These are phyloP conservation scores for Drosophila prosaltans DNA, from an alignment of 1,140 invertebrate species.

Conservation along the genomic window DNA sequence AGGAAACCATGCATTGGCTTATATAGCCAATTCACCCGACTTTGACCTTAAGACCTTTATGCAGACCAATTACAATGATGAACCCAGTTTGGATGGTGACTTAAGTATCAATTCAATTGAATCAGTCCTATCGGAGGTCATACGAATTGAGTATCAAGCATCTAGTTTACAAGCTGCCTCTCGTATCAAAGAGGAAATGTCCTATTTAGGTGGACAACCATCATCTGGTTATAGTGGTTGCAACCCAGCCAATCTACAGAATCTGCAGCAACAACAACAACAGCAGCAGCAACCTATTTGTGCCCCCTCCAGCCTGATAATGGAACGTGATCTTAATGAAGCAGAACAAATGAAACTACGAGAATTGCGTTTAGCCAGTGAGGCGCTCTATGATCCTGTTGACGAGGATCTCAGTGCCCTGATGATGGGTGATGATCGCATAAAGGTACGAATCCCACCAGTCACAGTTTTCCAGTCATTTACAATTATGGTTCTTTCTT, in stretches of 20 bases:
- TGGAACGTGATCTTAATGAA: constrained; percentile 90
- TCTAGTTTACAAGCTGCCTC: constrained; percentile 73
- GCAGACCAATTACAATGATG: constrained; percentile 57
- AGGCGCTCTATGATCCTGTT: constrained; percentile 91
- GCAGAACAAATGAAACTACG: constrained; percentile 91
- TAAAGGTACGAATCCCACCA: constrained; percentile 84
- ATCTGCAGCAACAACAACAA: constrained; percentile 38
- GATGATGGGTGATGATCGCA: constrained; percentile 85
- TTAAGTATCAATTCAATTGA: constrained; percentile 87
- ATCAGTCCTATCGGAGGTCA: constrained; percentile 91
- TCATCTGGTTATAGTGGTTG: constrained; percentile 22
- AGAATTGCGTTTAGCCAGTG: constrained; percentile 92
- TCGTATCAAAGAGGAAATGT: constrained; percentile 69
- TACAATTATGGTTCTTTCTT: constrained; percentile 23
- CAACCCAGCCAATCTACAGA: constrained; percentile 14
- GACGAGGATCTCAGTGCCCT: constrained; percentile 91
- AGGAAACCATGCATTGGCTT: constrained; percentile 47
- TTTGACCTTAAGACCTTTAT: constrained; percentile 66
- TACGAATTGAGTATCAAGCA: constrained; percentile 90
- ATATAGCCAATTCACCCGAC: constrained; percentile 61
- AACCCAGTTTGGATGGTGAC: constrained; percentile 56
- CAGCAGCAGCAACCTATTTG: constrained; percentile 64
- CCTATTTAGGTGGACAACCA: constrained; percentile 33
- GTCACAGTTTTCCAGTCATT: constrained; percentile 14
- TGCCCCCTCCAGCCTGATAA: constrained; percentile 72